Evolutionary conservation across 2,113 vertebrate species (phyloP), one percentile per base, ranked within the genome.

Genomic region (Psophia crepitans): DNA sequence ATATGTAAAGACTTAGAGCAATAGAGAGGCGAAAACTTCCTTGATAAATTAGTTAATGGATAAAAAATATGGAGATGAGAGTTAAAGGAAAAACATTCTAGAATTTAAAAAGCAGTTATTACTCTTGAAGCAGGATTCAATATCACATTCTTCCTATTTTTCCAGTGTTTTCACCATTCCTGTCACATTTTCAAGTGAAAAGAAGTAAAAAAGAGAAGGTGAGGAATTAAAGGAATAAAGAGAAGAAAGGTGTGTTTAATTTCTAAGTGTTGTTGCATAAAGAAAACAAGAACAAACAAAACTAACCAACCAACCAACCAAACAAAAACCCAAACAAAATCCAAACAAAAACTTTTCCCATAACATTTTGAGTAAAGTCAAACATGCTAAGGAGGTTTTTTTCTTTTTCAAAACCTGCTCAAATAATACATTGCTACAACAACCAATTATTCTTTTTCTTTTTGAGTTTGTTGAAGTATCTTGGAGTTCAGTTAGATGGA

Each of bases 111-210:
- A 10, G 0, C 6, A 27, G 3, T 70, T 39, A 33, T 39, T 74
- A 39, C 2, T 71, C 48, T 57, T 71, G 14, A 54, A 43, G 11
- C 3, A 66, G 14, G 11, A 61, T 53, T 85, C 4, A 43, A 19
- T n/a, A 51, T 37, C 5, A 41, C 4, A 37, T 64, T 64, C n/a
- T 48, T 44, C 8, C 14, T 53, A 12, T 35, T 86, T 86, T 90
- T 23, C 24, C 5, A 6, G 4, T 20, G 2, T 61, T 57, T 71
- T 54, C 28, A 20, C 37, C 0, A 3, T 65, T 86, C 15, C 14
- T 85, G 11, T 48, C 30, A 46, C 4, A 49, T 83, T 60, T 64
- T 76, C 27, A 37, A 64, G 63, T 41, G 7, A 26, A 68, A 68
- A 57, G 5, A 6, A 11, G 0, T 33, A 70, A 63, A 78, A 6